Evolutionary conservation across 2,113 vertebrate genomes (phyloP), one percentile per base, ranked within the genome.

Genomic region (Cephalopterus ornatus): DNA sequence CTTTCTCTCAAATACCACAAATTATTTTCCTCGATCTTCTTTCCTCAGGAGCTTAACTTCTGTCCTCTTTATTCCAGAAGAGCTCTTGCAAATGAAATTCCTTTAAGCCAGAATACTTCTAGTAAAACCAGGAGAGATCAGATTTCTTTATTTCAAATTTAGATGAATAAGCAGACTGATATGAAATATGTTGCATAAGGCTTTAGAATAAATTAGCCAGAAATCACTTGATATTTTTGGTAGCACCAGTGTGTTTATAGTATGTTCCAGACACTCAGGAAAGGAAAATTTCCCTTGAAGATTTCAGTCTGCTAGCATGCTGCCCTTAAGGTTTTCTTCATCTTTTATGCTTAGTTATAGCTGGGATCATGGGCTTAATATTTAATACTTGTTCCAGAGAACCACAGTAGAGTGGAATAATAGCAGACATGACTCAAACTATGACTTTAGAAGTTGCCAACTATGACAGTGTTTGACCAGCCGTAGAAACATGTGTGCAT

Each of bases 361-460:
- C 91, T 75, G 77, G 91, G 91, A 93, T 96, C 59, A 80, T 65
- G 61, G 59, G 59, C 88, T 95, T 96, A 94, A 62, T 91, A 47
- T 75, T 97, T 96, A 95, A 95, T 96, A 83, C 55, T 74, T 84
- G 82, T 96, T 93, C 88, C 92, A 94, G 79, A 90, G 88, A 86
- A 9, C 42, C 28, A 24, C 35, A 68, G 89, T 72, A 91, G 72
- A 81, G 73, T 80, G 82, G 82, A 92, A 80, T 94, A 95, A 93
- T 94, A 97, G 88, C 90, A 96, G 93, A 94, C 90, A 78, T 95
- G 82, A 96, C 79, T 96, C 90, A 96, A 94, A 79, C 81, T 77
- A 74, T 85, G 85, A 92, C 88, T 95, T 95, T 26, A 58, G 37
- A 71, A 93, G 72, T 67, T 96, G 95, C 93, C 92, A 94, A 63